Conservation (phyloP, 2,113 vertebrate genomes). For the Danionella cerebrum region DNA sequence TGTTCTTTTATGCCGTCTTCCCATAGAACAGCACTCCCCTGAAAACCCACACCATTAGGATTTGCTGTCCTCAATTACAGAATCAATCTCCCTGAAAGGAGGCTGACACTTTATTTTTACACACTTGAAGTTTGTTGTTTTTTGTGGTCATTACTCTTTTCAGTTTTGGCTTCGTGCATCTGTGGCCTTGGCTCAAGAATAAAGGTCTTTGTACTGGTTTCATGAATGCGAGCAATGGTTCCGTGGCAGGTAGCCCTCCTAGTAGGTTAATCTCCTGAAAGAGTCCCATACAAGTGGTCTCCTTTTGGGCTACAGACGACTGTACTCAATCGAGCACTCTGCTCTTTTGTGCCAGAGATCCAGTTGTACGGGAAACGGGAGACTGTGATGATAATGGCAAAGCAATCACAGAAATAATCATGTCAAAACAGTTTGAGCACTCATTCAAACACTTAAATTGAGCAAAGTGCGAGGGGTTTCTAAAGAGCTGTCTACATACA, state of each 20-base stretch:
- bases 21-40: conserved; percentile 64
- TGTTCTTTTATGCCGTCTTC: conserved; percentile 55
- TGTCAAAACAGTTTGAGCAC: conserved; percentile 72
- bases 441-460: conserved; percentile 60
- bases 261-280: conserved; percentile 76
- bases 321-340: conserved; percentile 68
- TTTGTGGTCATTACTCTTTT: conserved; percentile 70
- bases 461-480: conserved; percentile 54
- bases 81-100: conserved; percentile 64
- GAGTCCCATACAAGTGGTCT: conserved; percentile 67
- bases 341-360: conserved; percentile 58
- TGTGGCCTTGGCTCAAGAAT: conserved; percentile 61
- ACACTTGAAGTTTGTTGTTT: conserved; percentile 76
- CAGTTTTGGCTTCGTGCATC: conserved; percentile 66
- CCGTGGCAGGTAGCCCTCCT: conserved; percentile 73
- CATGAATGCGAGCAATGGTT: conserved; percentile 68
- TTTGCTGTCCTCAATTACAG: conserved; percentile 62
- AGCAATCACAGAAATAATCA: conserved; percentile 75
- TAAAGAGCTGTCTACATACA: too few species aligned
- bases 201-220: conserved; percentile 59
- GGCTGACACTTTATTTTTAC: conserved; percentile 68
- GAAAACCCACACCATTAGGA: conserved; percentile 64
- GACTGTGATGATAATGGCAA: conserved; percentile 65
- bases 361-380: conserved; percentile 50
- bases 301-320: conserved; percentile 57